phyloP scores from a whole-genome alignment of 2,113 vertebrate genomes.

The Rhombomys opimus region DNA sequence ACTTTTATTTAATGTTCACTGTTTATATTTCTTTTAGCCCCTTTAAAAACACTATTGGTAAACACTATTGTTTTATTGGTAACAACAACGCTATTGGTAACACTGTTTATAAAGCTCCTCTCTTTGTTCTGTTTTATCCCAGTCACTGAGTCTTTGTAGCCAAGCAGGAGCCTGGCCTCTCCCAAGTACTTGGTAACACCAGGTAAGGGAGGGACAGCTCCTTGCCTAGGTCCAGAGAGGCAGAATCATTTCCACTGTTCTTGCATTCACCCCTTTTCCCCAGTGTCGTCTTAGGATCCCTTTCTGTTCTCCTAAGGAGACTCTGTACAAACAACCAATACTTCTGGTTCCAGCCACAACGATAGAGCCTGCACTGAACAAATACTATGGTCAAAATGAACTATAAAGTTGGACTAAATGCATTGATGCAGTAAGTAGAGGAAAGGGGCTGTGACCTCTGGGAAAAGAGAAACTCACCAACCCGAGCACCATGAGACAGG shows the following conservation, averaged over 20 bases:
- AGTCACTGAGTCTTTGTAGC: background rate
- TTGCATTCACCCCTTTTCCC: background rate
- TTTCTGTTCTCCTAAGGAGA: no score
- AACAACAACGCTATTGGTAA: no score
- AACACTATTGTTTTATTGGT: no score
- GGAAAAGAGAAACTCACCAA: background rate
- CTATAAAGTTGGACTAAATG: background rate
- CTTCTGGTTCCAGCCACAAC: background rate
- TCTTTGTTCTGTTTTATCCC: background rate
- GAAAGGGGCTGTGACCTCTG: background rate
- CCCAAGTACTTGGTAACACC: background rate
- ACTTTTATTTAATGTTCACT: background rate
- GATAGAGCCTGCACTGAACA: background rate
- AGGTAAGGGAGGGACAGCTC: background rate
- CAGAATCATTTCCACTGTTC: no score
- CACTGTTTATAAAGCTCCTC: background rate
- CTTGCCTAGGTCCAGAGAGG: no score
- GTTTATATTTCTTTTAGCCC: background rate
- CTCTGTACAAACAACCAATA: background rate
- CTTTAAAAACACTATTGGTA: background rate
- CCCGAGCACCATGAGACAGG: fast-evolving
- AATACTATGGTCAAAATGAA: background rate
- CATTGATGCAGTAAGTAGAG: background rate
- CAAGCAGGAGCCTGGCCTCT: background rate
- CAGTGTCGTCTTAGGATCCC: background rate